Conservation (phyloP, 2,113 vertebrate genomes). For the Coryphaenoides rupestris region DNA sequence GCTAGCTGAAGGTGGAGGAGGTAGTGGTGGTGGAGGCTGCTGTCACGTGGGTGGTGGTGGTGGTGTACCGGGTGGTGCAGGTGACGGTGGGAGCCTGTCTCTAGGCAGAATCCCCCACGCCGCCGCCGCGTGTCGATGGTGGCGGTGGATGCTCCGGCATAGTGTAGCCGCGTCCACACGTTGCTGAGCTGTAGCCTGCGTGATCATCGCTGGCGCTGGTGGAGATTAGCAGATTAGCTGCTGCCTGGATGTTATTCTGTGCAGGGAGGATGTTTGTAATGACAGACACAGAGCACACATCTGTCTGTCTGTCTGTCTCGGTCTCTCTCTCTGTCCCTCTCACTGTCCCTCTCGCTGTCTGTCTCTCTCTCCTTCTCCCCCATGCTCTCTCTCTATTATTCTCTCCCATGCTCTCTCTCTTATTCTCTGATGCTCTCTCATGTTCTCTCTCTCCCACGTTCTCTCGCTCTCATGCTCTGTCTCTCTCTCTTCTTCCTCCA, state of each 20-base stretch:
- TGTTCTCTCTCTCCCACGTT: conserved; percentile 43
- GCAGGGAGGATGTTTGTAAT: conserved; percentile 72
- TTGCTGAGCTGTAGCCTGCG: conserved; percentile 60
- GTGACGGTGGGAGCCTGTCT: conserved; percentile 15
- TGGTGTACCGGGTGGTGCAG: too few species aligned
- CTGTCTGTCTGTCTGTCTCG: conserved; percentile 19
- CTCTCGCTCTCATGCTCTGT: too few species aligned
- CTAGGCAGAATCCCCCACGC: conserved; percentile 28
- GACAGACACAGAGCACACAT: conserved; percentile 56
- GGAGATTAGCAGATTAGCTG: conserved; percentile 64
- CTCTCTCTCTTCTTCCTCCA: too few species aligned
- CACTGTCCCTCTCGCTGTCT: conserved; percentile 39
- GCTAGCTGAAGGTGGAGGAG: conserved; percentile 11
- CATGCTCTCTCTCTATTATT: too few species aligned
- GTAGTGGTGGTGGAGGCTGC: too few species aligned
- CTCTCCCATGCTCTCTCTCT: conserved; percentile 40
- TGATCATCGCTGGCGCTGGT: conserved; percentile 71
- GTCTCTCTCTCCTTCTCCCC: too few species aligned
- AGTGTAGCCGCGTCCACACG: conserved; percentile 61
- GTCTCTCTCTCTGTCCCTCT: conserved; percentile 11
- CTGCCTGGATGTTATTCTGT: conserved; percentile 72
- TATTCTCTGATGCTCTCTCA: too few species aligned
- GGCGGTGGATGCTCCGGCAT: conserved; percentile 20
- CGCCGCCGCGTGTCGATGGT: too few species aligned
- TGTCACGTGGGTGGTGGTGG: too few species aligned